Percentiles rank a stretch among this genome's conserved stretches.
Evolutionary conservation across 35 echinoderm and acorn worm genomes (phyloP).

Genomic region (Ptychodera flava): DNA sequence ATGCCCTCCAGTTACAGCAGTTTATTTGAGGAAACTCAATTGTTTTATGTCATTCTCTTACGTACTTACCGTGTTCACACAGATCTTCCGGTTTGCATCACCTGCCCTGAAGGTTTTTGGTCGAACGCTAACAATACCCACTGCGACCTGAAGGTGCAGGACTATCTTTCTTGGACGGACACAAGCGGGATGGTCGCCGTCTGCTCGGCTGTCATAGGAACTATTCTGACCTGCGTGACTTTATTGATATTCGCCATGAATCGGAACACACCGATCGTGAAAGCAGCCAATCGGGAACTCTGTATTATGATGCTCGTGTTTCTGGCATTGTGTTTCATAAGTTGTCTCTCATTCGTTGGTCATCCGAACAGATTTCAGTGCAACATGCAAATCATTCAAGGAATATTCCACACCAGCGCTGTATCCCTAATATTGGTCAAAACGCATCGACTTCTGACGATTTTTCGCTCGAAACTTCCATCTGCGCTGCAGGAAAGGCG

Average conservation of each 20-base stretch:
- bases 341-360: background rate
- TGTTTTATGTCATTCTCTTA: no score
- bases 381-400: slow-evolving; percentile 2
- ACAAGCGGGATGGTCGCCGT: slow-evolving; percentile 19
- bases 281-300: slow-evolving; percentile 54
- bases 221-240: slow-evolving; percentile 12
- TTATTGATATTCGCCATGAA: slow-evolving; percentile 27
- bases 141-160: slow-evolving; percentile 12
- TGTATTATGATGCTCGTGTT: slow-evolving; percentile 32
- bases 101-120: slow-evolving; percentile 6
- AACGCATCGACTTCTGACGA: slow-evolving; percentile 47
- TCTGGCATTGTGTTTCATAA: background rate
- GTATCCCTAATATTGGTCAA: slow-evolving; percentile 45
- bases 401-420: slow-evolving; percentile 16
- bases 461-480: slow-evolving; percentile 44
- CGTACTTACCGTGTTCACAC: background rate
- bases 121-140: slow-evolving; percentile 14
- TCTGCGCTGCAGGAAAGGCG: slow-evolving; percentile 3
- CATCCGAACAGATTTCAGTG: background rate
- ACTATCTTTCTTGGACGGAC: slow-evolving; percentile 13
- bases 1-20: no score
- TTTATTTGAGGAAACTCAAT: no score
- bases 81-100: background rate
- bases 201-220: slow-evolving; percentile 6
- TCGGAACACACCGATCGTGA: slow-evolving; percentile 42